phyloP scores from a whole-genome alignment of 2,888 invertebrate species.

The Lacanobia oleracea region DNA sequence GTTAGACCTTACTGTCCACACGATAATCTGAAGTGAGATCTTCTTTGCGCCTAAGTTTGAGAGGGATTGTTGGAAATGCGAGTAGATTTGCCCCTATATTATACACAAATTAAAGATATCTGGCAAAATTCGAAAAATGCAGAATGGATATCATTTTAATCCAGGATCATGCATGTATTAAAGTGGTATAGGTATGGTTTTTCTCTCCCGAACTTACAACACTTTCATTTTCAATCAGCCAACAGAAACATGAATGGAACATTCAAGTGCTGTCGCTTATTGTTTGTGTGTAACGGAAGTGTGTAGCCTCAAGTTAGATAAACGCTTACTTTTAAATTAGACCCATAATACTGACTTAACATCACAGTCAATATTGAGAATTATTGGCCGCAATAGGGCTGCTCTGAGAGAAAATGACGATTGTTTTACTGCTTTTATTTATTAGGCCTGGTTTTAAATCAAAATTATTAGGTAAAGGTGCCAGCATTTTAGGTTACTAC shows the following conservation, averaged over 20 bases:
- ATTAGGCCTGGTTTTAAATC: too few species aligned
- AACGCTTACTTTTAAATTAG: conserved; percentile 69
- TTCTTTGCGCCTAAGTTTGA: too few species aligned
- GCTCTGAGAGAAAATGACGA: conserved; percentile 19
- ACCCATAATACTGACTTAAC: conserved; percentile 69
- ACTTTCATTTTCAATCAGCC: conserved; percentile 36
- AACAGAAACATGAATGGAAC: conserved; percentile 54
- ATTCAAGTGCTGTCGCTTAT: conserved; percentile 56
- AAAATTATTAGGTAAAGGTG: not conserved
- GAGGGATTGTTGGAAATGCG: too few species aligned
- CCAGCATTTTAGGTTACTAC: too few species aligned
- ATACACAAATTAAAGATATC: too few species aligned
- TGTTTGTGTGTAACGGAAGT: conserved; percentile 64
- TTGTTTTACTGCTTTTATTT: not conserved
- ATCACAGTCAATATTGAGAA: conserved; percentile 68
- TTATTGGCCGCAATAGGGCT: conserved; percentile 51
- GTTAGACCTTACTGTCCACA: too few species aligned
- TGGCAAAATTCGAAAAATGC: too few species aligned
- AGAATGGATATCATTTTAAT: too few species aligned
- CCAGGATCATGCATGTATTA: too few species aligned
- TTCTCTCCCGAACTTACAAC: not conserved
- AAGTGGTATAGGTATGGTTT: not conserved
- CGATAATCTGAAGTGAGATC: too few species aligned
- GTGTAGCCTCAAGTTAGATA: conserved; percentile 60
- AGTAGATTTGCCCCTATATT: too few species aligned